Percentiles rank a stretch among this genome's conserved stretches.
These are phyloP conservation scores for Sebastes jordani DNA, from an alignment of 2,797 vertebrate genomes.

Conservation along the genomic window DNA sequence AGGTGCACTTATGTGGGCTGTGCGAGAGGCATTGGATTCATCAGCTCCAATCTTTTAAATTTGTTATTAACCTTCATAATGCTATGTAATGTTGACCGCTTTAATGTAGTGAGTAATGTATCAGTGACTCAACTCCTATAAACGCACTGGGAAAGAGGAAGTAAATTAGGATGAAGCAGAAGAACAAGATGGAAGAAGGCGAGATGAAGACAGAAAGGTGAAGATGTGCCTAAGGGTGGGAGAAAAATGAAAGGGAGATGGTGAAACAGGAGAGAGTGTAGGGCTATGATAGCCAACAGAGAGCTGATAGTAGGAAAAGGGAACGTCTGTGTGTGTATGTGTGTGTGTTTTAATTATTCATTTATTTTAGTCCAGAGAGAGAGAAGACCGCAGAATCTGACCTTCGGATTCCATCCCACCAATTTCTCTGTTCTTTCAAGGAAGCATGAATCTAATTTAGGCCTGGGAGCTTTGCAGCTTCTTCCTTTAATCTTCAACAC, in stretches of 20 bases:
- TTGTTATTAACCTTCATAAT: not conserved
- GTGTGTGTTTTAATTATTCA: slow-evolving; percentile 37
- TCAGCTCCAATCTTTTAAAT: not conserved
- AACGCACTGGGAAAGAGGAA: not conserved
- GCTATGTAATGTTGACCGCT: not conserved
- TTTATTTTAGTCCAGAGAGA: slow-evolving; percentile 42
- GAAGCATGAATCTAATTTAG: slow-evolving; percentile 81
- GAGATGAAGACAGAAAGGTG: not conserved
- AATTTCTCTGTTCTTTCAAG: slow-evolving; percentile 80
- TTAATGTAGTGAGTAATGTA: not conserved
- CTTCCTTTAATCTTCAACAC: slow-evolving; percentile 78
- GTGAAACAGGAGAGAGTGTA: not conserved
- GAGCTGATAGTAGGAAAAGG: no score
- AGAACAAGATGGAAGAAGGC: not conserved
- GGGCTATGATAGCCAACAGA: not conserved
- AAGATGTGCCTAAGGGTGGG: not conserved
- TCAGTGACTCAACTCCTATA: not conserved
- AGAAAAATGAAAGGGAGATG: not conserved
- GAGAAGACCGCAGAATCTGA: slow-evolving; percentile 61
- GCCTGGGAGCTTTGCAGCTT: slow-evolving; percentile 66
- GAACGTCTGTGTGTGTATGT: not conserved
- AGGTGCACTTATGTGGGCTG: not conserved
- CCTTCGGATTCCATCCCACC: slow-evolving; percentile 77
- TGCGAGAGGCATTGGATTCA: no score
- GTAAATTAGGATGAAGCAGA: not conserved